Conservation (phyloP, 2,888 invertebrate genomes). For the Drosophila tripunctata region DNA sequence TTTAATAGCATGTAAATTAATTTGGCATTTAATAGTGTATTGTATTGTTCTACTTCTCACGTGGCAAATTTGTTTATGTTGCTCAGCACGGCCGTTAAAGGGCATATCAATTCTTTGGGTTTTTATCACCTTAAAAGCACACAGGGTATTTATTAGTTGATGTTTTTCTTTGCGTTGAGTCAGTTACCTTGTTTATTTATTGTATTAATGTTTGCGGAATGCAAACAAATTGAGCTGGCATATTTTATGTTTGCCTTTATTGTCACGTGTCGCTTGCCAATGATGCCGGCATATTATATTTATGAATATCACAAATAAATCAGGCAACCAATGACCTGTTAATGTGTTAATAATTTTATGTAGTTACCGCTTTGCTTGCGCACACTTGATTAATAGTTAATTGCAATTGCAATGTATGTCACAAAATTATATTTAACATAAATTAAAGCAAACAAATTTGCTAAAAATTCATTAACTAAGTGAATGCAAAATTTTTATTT, state of each 20-base stretch:
- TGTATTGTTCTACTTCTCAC: slow-evolving; percentile 26
- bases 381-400: slow-evolving; percentile 53
- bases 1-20: slow-evolving; percentile 72
- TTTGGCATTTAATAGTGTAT: slow-evolving; percentile 62
- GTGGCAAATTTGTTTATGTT: slow-evolving; percentile 41
- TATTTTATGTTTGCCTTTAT: slow-evolving; percentile 50
- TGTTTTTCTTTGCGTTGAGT: background rate
- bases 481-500: background rate
- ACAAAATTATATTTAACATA: background rate
- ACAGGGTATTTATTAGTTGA: background rate
- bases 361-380: slow-evolving; percentile 24
- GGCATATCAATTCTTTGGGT: too few relatives aligned
- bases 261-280: slow-evolving; percentile 66
- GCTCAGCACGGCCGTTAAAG: background rate
- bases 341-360: slow-evolving; percentile 70
- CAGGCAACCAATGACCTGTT: slow-evolving; percentile 53
- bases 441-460: background rate
- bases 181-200: slow-evolving; percentile 50
- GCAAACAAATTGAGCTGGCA: slow-evolving; percentile 58
- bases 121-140: too few relatives aligned
- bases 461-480: background rate
- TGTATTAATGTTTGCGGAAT: slow-evolving; percentile 53
- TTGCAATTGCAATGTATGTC: slow-evolving; percentile 16
- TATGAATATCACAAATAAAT: slow-evolving; percentile 70
- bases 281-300: slow-evolving; percentile 59